Evolutionary conservation across 2,797 vertebrate genomes (phyloP).

Genomic region (Platyrinchus mystaceus): DNA sequence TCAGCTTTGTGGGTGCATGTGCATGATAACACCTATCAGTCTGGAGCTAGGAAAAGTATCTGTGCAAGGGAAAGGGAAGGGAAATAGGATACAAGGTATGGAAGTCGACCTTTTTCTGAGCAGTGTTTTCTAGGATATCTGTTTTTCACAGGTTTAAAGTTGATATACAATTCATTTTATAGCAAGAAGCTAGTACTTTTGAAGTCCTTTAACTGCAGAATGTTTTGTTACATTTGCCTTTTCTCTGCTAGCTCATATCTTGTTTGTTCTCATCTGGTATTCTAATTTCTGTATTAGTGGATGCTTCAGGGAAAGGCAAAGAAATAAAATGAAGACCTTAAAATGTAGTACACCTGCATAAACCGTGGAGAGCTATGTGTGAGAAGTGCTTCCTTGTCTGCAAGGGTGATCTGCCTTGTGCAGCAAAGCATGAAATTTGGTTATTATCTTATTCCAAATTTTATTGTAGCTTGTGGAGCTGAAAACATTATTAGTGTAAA

Average conservation of each 20-base stretch:
- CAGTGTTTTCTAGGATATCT: background rate
- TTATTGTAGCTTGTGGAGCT: constrained; percentile 23
- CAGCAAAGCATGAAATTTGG: constrained; percentile 34
- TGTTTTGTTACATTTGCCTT: background rate
- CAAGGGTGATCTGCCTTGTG: background rate
- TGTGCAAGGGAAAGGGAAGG: background rate
- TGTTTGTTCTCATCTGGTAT: background rate
- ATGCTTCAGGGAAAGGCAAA: background rate
- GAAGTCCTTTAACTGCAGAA: background rate
- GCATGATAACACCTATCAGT: background rate
- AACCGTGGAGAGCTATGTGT: background rate
- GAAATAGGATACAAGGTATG: background rate
- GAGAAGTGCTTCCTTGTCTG: background rate
- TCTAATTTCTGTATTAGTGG: background rate
- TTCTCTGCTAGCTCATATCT: background rate
- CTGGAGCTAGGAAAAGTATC: background rate
- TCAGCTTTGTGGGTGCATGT: background rate
- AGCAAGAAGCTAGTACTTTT: background rate
- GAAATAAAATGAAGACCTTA: background rate
- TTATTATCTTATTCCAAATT: constrained; percentile 32
- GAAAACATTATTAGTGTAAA: constrained; percentile 40
- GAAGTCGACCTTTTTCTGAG: background rate
- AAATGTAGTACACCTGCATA: background rate
- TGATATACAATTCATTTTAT: background rate
- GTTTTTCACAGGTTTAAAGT: background rate